Conservation (phyloP, 2,888 invertebrate genomes). For the Mellilla xanthometata region DNA sequence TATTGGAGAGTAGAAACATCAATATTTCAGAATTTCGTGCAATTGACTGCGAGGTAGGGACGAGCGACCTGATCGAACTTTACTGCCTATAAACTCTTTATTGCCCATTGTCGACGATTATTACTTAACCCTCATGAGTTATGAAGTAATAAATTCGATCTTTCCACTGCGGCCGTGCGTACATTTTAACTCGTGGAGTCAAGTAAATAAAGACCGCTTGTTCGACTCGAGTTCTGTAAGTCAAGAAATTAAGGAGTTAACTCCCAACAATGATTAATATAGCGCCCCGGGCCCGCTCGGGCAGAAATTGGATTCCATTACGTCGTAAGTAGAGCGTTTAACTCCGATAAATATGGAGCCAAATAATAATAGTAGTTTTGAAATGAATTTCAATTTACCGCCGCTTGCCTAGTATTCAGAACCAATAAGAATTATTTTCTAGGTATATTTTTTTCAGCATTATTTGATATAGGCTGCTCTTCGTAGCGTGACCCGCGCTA, state of each 20-base stretch:
- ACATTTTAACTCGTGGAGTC: conserved; percentile 46
- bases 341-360: too few species aligned
- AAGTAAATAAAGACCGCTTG: conserved; percentile 45
- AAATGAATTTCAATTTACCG: too few species aligned
- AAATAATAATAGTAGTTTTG: too few species aligned
- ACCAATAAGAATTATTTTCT: too few species aligned
- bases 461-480: too few species aligned
- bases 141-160: conserved; percentile 79
- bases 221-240: conserved; percentile 32
- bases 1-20: too few species aligned
- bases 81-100: conserved; percentile 80
- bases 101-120: conserved; percentile 81
- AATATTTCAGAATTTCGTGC: conserved; percentile 55
- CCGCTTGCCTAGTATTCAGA: too few species aligned
- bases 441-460: too few species aligned
- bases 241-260: conserved; percentile 38
- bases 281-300: conserved; percentile 27
- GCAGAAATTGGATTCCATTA: conserved; percentile 33
- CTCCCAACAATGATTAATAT: conserved; percentile 38
- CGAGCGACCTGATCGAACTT: conserved; percentile 74
- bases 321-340: conserved; percentile 22
- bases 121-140: conserved; percentile 81
- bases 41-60: conserved; percentile 47
- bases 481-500: too few species aligned
- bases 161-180: conserved; percentile 62